These are phyloP conservation scores for Drosophila elegans DNA, from an alignment of 1,140 invertebrate genomes.

Conservation along the genomic window DNA sequence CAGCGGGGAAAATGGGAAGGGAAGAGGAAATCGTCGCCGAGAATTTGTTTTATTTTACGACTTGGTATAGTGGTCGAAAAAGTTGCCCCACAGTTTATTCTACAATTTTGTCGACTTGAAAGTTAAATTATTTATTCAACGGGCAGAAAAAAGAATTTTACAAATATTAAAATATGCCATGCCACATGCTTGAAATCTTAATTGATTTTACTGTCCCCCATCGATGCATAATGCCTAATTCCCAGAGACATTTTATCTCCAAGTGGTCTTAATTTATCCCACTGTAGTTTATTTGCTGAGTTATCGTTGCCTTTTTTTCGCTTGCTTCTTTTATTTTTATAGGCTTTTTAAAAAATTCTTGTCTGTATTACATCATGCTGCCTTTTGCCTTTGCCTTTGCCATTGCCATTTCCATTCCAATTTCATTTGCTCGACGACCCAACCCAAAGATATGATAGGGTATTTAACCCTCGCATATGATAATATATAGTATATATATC, in stretches of 20 bases:
- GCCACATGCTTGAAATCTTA: no score
- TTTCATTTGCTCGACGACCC: slow-evolving; percentile 23
- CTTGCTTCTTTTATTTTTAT: slow-evolving; percentile 38
- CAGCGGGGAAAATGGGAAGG: no score
- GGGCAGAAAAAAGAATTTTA: no score
- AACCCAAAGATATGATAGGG: slow-evolving; percentile 5
- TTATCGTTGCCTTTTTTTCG: slow-evolving; percentile 7
- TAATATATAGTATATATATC: background rate
- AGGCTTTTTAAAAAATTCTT: slow-evolving; percentile 51
- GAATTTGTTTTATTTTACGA: slow-evolving; percentile 8
- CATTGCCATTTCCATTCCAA: slow-evolving; percentile 7
- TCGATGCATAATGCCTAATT: slow-evolving; percentile 20
- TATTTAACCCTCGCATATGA: slow-evolving; percentile 21
- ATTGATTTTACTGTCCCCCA: no score
- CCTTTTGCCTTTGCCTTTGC: background rate
- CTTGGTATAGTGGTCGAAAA: slow-evolving; percentile 4
- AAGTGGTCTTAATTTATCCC: slow-evolving; percentile 19
- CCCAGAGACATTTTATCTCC: background rate
- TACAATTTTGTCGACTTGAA: no score
- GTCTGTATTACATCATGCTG: slow-evolving; percentile 43
- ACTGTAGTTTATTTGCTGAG: slow-evolving; percentile 27
- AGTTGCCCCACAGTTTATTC: background rate
- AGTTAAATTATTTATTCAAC: no score
- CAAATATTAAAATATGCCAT: no score
- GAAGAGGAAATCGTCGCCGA: slow-evolving; percentile 4